Evolutionary conservation across 2,888 invertebrate genomes (phyloP).

Genomic region (Drosophila birchii): DNA sequence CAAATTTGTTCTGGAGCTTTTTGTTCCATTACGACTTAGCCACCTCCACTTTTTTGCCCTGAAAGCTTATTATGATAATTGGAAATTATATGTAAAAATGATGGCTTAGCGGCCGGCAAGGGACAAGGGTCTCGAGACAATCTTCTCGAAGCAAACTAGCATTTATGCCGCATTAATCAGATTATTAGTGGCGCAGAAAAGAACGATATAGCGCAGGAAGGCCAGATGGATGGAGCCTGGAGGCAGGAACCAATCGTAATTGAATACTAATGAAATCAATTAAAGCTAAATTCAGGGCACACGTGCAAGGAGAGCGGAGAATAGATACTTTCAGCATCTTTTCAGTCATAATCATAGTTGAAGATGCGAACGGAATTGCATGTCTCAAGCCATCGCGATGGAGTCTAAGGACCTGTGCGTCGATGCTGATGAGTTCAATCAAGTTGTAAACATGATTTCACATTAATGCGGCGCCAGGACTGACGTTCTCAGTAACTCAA

Average conservation of each 20-base stretch:
- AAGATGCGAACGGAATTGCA: conserved; percentile 27
- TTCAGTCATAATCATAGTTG: conserved; percentile 1
- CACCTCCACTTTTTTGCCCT: neutral
- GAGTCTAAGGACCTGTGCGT: conserved; percentile 22
- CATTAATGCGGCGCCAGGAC: conserved; percentile 62
- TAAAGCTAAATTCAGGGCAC: conserved; percentile 55
- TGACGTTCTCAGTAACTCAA: conserved; percentile 64
- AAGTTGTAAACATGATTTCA: conserved; percentile 77
- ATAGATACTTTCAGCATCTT: conserved; percentile 1
- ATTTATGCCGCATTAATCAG: conserved; percentile 52
- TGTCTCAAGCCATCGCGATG: neutral
- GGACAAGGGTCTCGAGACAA: conserved; percentile 27
- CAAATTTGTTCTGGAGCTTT: conserved; percentile 6
- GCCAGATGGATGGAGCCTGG: conserved; percentile 5
- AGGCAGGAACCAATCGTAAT: conserved; percentile 42
- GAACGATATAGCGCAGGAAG: conserved; percentile 1
- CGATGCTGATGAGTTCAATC: conserved; percentile 73
- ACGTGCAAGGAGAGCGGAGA: conserved; percentile 43
- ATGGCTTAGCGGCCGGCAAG: conserved; percentile 34
- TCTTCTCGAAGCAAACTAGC: conserved; percentile 29
- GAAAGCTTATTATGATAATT: conserved; percentile 57
- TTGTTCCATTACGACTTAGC: conserved; percentile 20
- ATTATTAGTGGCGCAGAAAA: conserved; percentile 51
- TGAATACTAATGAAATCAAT: conserved; percentile 70
- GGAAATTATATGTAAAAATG: conserved; percentile 51